Percentiles rank a stretch among this genome's conserved stretches.
Evolutionary conservation across 2,113 vertebrate genomes (phyloP).

Genomic region (Saccopteryx bilineata): DNA sequence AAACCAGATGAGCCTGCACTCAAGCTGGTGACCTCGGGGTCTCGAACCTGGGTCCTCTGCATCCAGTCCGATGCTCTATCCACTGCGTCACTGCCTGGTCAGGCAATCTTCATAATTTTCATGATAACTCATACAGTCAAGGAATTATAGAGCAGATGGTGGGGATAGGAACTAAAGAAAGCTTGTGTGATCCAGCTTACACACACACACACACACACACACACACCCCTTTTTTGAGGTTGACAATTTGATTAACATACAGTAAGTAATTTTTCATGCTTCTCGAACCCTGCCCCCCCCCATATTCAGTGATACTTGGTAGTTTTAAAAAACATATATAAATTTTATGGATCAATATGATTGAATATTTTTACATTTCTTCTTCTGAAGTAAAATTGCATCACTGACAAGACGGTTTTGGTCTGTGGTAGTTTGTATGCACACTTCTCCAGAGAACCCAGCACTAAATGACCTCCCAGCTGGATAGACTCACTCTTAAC

Average conservation of each 20-base stretch:
- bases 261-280: conserved; percentile 14
- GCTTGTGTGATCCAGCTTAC: background rate
- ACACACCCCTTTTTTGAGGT: background rate
- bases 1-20: too few species aligned
- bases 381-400: background rate
- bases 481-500: background rate
- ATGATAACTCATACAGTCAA: background rate
- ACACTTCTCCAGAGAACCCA: background rate
- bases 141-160: background rate
- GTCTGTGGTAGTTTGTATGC: background rate
- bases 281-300: background rate
- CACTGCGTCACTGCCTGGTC: too few species aligned
- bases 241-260: background rate
- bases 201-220: background rate
- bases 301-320: conserved; percentile 18
- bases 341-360: background rate
- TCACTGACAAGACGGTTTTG: background rate
- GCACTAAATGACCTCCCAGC: background rate
- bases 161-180: background rate
- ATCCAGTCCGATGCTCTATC: too few species aligned
- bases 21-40: too few species aligned
- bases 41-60: too few species aligned
- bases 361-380: background rate
- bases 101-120: conserved; percentile 51
- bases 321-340: background rate